These are phyloP conservation scores for Papilio machaon DNA, from an alignment of 1,140 invertebrate genomes.

Conservation along the genomic window DNA sequence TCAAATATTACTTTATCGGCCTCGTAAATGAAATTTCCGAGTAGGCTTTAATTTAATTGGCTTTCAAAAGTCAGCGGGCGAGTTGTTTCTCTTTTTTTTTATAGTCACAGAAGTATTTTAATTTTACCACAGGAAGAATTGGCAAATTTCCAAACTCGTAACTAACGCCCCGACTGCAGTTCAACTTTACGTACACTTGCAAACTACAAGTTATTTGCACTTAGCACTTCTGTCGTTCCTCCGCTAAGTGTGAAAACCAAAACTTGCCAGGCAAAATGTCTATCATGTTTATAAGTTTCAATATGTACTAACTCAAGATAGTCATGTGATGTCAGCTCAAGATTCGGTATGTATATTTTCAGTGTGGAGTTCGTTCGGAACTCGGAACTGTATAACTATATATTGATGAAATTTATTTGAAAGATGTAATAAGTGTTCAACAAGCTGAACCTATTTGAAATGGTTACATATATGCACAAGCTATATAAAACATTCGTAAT, in stretches of 20 bases:
- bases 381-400: no score
- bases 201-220: conserved; percentile 34
- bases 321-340: no score
- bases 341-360: no score
- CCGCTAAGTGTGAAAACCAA: conserved; percentile 32
- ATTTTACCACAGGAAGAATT: conserved; percentile 47
- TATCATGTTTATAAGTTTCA: background rate
- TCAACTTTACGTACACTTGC: conserved; percentile 30
- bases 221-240: conserved; percentile 31
- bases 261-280: conserved; percentile 18
- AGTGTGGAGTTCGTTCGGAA: no score
- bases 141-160: conserved; percentile 48
- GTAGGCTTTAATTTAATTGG: conserved; percentile 22
- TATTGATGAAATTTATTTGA: no score
- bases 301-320: background rate
- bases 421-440: no score
- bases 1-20: conserved; percentile 15
- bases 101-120: conserved; percentile 20
- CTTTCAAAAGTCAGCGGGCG: background rate
- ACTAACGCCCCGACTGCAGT: conserved; percentile 43
- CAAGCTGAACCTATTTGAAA: no score
- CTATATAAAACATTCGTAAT: no score
- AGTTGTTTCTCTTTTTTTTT: conserved; percentile 9
- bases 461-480: no score
- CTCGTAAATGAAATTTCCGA: conserved; percentile 21